These are phyloP conservation scores for Potorous gilbertii DNA, from an alignment of 2,797 vertebrate genomes.

Conservation along the genomic window DNA sequence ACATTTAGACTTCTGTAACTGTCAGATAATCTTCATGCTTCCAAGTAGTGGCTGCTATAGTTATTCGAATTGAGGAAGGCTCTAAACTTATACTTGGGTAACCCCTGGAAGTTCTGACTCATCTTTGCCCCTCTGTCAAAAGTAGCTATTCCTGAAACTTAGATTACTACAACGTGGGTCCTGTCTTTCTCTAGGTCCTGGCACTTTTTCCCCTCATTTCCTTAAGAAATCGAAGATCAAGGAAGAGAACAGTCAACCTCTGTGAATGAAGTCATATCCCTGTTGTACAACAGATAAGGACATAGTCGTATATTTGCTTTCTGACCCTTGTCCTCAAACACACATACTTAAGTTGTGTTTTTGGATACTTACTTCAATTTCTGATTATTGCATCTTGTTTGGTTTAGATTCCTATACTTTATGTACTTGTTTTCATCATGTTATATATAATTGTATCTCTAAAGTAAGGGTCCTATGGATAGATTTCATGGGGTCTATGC, in stretches of 20 bases:
- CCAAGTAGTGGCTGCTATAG: no score
- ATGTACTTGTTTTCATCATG: neutral
- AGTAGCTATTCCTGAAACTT: neutral
- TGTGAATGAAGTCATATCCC: neutral
- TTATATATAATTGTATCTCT: neutral
- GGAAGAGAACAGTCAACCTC: neutral
- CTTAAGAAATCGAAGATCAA: neutral
- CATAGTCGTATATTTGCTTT: neutral
- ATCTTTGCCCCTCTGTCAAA: neutral
- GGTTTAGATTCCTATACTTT: neutral
- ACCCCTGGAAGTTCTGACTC: no score
- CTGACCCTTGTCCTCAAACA: neutral
- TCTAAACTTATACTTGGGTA: no score
- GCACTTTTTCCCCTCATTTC: neutral
- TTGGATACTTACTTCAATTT: neutral
- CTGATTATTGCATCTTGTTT: neutral
- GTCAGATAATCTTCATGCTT: no score
- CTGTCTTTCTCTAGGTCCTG: neutral
- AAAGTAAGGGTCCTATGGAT: neutral
- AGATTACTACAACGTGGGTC: neutral
- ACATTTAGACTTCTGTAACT: no score
- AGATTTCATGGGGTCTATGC: neutral
- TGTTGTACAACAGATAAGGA: neutral
- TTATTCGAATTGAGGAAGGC: no score
- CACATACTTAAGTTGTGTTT: neutral